Conservation (phyloP, 2,797 vertebrate genomes). For the Pseudochirops corinnae region DNA sequence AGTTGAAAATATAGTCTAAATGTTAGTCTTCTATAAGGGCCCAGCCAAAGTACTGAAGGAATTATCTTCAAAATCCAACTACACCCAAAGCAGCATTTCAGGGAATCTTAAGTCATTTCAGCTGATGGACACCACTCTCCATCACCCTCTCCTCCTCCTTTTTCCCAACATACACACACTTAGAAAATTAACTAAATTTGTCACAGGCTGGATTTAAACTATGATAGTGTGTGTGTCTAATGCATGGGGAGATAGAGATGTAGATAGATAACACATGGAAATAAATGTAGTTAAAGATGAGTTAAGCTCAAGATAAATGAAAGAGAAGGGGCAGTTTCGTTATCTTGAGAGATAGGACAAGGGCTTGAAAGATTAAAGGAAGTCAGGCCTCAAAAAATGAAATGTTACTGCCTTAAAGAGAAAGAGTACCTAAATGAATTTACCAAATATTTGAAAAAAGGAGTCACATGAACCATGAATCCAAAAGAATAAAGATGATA, state of each 20-base stretch:
- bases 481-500: background rate
- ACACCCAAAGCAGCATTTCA: background rate
- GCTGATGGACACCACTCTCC: background rate
- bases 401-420: background rate
- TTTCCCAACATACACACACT: background rate
- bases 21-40: background rate
- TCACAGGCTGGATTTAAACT: background rate
- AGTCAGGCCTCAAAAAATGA: background rate
- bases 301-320: background rate
- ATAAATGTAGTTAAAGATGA: background rate
- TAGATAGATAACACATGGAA: background rate
- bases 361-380: background rate
- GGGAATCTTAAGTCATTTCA: background rate
- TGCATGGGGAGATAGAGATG: background rate
- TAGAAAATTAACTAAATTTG: background rate
- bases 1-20: background rate
- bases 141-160: background rate
- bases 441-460: background rate
- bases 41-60: background rate
- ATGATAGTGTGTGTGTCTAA: background rate
- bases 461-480: background rate
- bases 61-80: background rate
- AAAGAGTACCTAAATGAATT: background rate
- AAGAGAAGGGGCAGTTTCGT: background rate
- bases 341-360: background rate